These are phyloP conservation scores for Aporophyla lueneburgensis DNA, from an alignment of 2,888 invertebrate species.

Conservation along the genomic window DNA sequence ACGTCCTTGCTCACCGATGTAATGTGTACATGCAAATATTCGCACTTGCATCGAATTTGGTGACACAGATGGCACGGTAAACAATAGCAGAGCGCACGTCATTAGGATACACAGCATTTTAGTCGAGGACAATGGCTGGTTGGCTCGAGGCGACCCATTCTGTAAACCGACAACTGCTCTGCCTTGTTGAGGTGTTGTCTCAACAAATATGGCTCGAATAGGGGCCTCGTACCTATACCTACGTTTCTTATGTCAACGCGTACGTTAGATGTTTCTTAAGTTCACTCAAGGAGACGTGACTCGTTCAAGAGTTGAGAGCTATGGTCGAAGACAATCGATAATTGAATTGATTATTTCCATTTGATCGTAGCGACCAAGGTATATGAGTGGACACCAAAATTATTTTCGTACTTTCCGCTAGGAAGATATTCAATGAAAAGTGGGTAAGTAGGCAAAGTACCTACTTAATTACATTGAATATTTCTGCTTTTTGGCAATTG, in stretches of 20 bases:
- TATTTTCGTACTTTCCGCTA: neutral
- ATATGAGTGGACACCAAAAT: neutral
- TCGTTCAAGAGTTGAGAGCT: slow-evolving; percentile 13
- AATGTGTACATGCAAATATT: slow-evolving; percentile 67
- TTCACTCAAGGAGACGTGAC: slow-evolving; percentile 16
- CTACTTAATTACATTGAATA: too few species aligned
- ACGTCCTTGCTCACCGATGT: slow-evolving; percentile 46
- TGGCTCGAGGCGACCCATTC: slow-evolving; percentile 54
- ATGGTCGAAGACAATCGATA: slow-evolving; percentile 42
- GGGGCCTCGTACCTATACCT: slow-evolving; percentile 17
- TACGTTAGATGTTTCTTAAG: slow-evolving; percentile 19
- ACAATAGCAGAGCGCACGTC: slow-evolving; percentile 76
- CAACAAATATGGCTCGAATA: slow-evolving; percentile 28
- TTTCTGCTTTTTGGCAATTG: neutral
- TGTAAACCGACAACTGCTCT: slow-evolving; percentile 38
- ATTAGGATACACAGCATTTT: slow-evolving; percentile 70
- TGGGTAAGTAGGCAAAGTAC: too few species aligned
- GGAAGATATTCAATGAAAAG: too few species aligned
- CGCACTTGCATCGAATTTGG: slow-evolving; percentile 68
- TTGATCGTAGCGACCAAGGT: slow-evolving; percentile 11
- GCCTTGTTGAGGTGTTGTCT: slow-evolving; percentile 30
- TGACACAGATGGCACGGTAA: slow-evolving; percentile 75
- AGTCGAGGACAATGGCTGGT: slow-evolving; percentile 70
- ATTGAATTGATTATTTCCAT: slow-evolving; percentile 23
- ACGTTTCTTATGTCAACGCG: slow-evolving; percentile 21